Base-by-base conservation (phyloP, 2,113 vertebrate species). In the Alectura lathami region DNA sequence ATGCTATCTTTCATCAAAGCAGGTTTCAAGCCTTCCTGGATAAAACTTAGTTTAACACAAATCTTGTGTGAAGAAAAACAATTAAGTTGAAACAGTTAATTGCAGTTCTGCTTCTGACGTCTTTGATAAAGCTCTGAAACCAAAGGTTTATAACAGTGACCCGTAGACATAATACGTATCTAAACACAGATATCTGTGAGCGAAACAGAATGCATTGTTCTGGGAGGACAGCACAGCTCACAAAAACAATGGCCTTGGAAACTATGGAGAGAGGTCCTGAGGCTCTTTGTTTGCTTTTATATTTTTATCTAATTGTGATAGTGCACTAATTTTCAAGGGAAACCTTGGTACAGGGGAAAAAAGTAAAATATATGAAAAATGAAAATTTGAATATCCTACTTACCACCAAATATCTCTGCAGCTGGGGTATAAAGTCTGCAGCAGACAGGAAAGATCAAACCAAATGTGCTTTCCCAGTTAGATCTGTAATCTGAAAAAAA, bases 51-150 rank as follows among this genome's bases (percentile, higher is more conserved):
- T 72, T 88, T 83, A 86, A 75, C 8, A 56, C 5, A 79, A 70
- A 34, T 70, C 32, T 34, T 34, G 4, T 43, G 24, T 77, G 76
- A 88, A 78, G 73, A 70, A 50, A 45, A 85, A 9, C 43, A 56
- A 13, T 45, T 43, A 32, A 18, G 12, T 48, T 74, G 30, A 70
- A 86, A 29, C 29, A 91, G 20, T 84, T 85, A 84, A 68, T 51
- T 64, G 63, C 45, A 63, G 3, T 74, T 91, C 79, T 91, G 29
- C 45, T 76, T 91, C 30, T 86, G 64, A 75, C 0, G 0, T 77
- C 50, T 86, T 94, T 92, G 77, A 53, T 48, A 83, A 93, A 82
- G 34, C 17, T 86, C 78, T 92, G 84, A 94, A 93, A 68, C 50
- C 9, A 72, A 74, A 83, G n/a, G 2, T 81, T 89, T 94, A 4